Base-by-base conservation (phyloP, 92 coral and sea anemone species). In the Porites lobata region DNA sequence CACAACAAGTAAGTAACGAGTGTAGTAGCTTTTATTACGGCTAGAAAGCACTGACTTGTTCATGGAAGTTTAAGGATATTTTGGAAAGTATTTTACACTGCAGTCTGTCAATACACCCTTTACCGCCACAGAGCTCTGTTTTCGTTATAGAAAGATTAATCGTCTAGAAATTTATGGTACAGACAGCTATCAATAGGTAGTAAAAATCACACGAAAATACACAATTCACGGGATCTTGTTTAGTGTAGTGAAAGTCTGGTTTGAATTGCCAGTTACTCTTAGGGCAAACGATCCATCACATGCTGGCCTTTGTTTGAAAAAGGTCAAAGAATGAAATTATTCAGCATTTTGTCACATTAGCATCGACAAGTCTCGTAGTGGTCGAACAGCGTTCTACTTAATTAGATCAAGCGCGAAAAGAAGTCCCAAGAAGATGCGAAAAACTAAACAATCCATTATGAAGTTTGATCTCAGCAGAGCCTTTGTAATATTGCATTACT, bases 201-300 rank as follows among this genome's bases (percentile, higher is more conserved):
- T 38, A 38, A 38, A 38, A 38, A 38, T 38, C 47, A 38, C 47
- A 38, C 47, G 47, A 38, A 38, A 38, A 38, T 0, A 38, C 6
- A 38, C 47, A 38, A 38, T 38, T 38, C 47, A 57, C 80, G 14
- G 50, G 15, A 14, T 17, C 22, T 15, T 24, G 12, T 22, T 21
- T 20, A 53, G 65, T 56, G 79, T 61, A 21, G 8, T 12, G 58
- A 76, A 57, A 0, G 80, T 76, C 82, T 77, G 82, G 57, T 61
- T 61, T 18, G 19, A 18, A 77, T 20, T 43, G 43, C 10, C 77
- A 50, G 50, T 43, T 50, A 43, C 9, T 15, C 38, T 51, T 19
- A 56, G 65, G 50, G 57, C 3, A 32, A 50, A 22, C 64, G 47
- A 79, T 32, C 50, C 12, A 29, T 65, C 18, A 69, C 67, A 81